Evolutionary conservation across 2,797 vertebrate genomes (phyloP).

Genomic region (Psittacula derbiana): DNA sequence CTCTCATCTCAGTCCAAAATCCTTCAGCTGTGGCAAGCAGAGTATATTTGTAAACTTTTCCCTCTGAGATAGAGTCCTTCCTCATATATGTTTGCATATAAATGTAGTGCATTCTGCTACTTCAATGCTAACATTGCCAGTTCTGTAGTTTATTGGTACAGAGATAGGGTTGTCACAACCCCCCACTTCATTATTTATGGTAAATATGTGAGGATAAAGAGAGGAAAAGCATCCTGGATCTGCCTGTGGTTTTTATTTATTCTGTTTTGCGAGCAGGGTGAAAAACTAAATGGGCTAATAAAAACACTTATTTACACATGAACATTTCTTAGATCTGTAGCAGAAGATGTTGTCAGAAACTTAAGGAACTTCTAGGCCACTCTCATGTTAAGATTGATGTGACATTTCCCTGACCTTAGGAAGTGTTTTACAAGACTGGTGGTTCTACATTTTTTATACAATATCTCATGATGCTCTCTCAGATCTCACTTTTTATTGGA

Average conservation of each 20-base stretch:
- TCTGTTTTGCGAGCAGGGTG: background rate
- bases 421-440: background rate
- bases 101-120: conserved; percentile 9
- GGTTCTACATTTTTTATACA: background rate
- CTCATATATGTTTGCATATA: conserved; percentile 16
- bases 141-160: background rate
- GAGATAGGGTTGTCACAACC: background rate
- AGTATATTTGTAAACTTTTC: conserved; percentile 57
- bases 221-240: background rate
- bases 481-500: background rate
- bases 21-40: conserved; percentile 39
- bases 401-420: background rate
- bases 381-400: background rate
- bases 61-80: conserved; percentile 30
- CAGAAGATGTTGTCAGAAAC: background rate
- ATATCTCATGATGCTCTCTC: background rate
- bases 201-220: background rate
- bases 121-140: background rate
- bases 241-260: background rate
- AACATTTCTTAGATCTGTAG: background rate
- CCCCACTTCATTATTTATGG: background rate
- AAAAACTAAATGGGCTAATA: background rate
- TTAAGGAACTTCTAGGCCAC: background rate
- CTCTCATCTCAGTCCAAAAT: conserved; percentile 60
- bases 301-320: background rate